Evolutionary conservation across 1,140 invertebrate species (phyloP).

Genomic region (Calephelis nemesis): DNA sequence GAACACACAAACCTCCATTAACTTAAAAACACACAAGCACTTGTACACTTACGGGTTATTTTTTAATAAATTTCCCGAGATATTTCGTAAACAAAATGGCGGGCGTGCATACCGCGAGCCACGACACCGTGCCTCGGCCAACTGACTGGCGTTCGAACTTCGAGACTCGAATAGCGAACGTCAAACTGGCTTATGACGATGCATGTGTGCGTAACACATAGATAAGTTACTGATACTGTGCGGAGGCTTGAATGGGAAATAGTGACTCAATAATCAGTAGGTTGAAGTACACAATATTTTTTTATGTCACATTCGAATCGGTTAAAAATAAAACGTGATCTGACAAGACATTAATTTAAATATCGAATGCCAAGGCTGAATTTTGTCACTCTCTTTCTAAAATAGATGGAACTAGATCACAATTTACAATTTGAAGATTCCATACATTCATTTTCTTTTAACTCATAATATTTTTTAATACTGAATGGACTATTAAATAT

Average conservation of each 20-base stretch:
- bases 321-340: constrained; percentile 2
- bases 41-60: constrained; percentile 61
- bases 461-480: no score
- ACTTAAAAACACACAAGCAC: constrained; percentile 51
- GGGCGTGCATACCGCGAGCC: constrained; percentile 46
- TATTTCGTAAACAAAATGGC: constrained; percentile 57
- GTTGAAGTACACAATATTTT: constrained; percentile 29
- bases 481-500: no score
- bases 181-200: constrained; percentile 35
- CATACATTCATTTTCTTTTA: no score
- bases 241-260: constrained; percentile 64
- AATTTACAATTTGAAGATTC: no score
- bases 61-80: constrained; percentile 52
- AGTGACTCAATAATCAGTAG: constrained; percentile 49
- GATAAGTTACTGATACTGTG: constrained; percentile 31
- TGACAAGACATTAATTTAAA: constrained; percentile 17
- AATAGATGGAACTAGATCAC: background rate
- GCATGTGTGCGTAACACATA: constrained; percentile 37
- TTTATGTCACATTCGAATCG: constrained; percentile 15
- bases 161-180: constrained; percentile 13
- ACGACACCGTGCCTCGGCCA: constrained; percentile 67
- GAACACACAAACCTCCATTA: constrained; percentile 40
- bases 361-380: constrained; percentile 32
- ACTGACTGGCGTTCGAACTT: constrained; percentile 50
- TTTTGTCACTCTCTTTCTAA: constrained; percentile 11